Percentiles rank a stretch among this genome's conserved stretches.
Conservation (phyloP, 2,888 invertebrate species). For the Pedicia rivosa region DNA sequence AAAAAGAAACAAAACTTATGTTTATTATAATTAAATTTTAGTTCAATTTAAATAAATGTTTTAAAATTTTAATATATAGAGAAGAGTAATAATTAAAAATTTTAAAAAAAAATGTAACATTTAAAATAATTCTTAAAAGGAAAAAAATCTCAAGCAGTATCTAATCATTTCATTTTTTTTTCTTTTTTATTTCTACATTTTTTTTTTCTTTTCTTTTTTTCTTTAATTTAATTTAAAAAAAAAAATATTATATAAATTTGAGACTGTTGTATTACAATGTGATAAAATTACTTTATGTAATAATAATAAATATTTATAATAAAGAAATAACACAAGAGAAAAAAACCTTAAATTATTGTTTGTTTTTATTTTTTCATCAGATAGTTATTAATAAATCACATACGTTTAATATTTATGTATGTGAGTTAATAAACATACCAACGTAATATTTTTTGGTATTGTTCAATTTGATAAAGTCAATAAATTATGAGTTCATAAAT, state of each 20-base stretch:
- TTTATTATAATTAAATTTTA: neutral
- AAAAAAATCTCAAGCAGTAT: slow-evolving; percentile 1
- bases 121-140: slow-evolving; percentile 1
- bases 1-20: neutral
- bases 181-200: neutral
- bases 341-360: neutral
- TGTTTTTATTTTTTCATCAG: no score
- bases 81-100: neutral
- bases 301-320: slow-evolving; percentile 8
- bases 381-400: no score
- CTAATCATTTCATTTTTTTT: slow-evolving; percentile 4
- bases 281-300: slow-evolving; percentile 36
- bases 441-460: no score
- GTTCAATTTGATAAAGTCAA: no score
- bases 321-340: neutral
- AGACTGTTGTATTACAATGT: slow-evolving; percentile 36
- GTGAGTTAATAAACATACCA: no score
- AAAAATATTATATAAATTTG: slow-evolving; percentile 12
- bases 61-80: slow-evolving; percentile 1
- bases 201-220: neutral
- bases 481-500: no score
- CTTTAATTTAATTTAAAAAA: slow-evolving; percentile 2
- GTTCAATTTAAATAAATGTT: neutral
- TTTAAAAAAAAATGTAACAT: slow-evolving; percentile 1
- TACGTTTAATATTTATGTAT: no score